phyloP scores from a whole-genome alignment of 2,888 invertebrate species.

The Hirtodrosophila duncani region DNA sequence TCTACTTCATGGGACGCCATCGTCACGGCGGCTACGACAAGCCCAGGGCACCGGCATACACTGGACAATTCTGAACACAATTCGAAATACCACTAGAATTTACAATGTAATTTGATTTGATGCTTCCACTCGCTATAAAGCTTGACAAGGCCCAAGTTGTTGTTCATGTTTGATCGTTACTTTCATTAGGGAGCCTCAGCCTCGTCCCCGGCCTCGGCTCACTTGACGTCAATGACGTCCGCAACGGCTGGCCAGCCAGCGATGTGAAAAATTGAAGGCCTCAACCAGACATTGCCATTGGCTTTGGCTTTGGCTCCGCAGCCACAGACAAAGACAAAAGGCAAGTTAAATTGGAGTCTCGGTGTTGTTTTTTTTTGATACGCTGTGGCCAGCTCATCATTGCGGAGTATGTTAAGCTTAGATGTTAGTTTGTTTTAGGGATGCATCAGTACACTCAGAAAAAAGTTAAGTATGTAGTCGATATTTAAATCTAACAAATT shows the following conservation, averaged over 20 bases:
- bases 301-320: conserved; percentile 30
- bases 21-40: neutral
- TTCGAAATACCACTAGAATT: neutral
- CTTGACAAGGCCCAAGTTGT: conserved; percentile 39
- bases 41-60: neutral
- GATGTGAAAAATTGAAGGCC: conserved; percentile 69
- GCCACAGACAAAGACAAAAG: conserved; percentile 47
- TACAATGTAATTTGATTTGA: too few relatives aligned
- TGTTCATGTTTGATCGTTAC: conserved; percentile 62
- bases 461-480: too few relatives aligned
- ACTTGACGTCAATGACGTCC: conserved; percentile 74
- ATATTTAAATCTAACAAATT: too few relatives aligned
- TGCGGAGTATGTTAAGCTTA: too few relatives aligned
- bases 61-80: neutral
- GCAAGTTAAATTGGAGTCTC: conserved; percentile 65
- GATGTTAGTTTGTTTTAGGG: too few relatives aligned
- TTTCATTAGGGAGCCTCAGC: conserved; percentile 70
- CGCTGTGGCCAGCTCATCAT: too few relatives aligned
- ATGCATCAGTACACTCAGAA: too few relatives aligned
- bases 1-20: conserved; percentile 23
- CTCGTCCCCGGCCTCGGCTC: conserved; percentile 38
- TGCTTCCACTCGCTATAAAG: too few relatives aligned
- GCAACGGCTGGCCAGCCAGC: too few relatives aligned
- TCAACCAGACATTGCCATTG: conserved; percentile 34
- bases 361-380: too few relatives aligned